Base-by-base conservation (phyloP, 2,888 invertebrate species). In the Tachina grossa region DNA sequence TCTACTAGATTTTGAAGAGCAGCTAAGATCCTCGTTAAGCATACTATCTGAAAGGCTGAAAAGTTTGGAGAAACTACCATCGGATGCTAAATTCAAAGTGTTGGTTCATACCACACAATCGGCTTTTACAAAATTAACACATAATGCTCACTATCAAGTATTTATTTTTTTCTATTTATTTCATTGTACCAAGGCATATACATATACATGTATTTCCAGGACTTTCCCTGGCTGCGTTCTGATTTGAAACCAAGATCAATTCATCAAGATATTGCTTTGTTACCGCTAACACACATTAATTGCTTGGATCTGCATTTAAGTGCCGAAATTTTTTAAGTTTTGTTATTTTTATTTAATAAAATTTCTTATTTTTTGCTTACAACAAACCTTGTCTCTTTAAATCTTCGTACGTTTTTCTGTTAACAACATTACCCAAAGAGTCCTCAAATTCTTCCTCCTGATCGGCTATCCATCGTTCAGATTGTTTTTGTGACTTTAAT, bases 381-480 rank as follows among this genome's bases (percentile, higher is more conserved):
- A 99, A 94, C 84, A 99, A 94, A 69, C 99, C 99, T 93, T 99
- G 99, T 91, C 99, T 94, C 93, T 99, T 99, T 88, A 99, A 95
- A 95, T 99, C 99, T 92, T 99, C 99, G 90, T 96, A 99, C 0
- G 99, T 99, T 93, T 99, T 99, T 87, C 98, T 96, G 93, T 98
- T 99, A 1, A 99, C 99, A 16, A 99, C 99, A 94, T 99, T 99
- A 14, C 99, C 99, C 89, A 96, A 95, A 0, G 98, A 98, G 94
- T 99, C 99, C 93, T 99, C 99, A 93, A 97, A 99, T 91, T 99
- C 99, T 93, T 99, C 99, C 93, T 98, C 97, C 88, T 97, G 97
- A 92, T 99, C 98, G 0, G 98, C 98, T 88, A 97, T 97, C 97
- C 98, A 99, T 86, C 99, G 95, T 93, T 99, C 99, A 66, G 95